phyloP scores from a whole-genome alignment of 2,888 invertebrate species.

The Orthosia gothica region DNA sequence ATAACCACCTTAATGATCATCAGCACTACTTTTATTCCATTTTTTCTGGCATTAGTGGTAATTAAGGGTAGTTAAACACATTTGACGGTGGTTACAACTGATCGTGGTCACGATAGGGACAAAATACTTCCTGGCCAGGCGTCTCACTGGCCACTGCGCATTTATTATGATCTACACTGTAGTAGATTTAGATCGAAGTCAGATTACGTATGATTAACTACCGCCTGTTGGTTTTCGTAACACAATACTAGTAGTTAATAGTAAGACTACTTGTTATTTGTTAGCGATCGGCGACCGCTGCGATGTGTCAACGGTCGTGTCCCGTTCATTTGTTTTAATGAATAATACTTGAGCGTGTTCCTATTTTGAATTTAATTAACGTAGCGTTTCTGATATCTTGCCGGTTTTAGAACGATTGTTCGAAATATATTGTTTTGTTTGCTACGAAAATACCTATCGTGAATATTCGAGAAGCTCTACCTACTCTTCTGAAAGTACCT shows the following conservation, averaged over 20 bases:
- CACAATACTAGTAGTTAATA: constrained; percentile 66
- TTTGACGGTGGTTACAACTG: constrained; percentile 71
- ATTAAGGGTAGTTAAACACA: constrained; percentile 76
- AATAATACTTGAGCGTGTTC: constrained; percentile 52
- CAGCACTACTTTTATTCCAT: constrained; percentile 47
- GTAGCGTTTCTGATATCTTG: constrained; percentile 34
- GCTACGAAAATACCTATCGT: not conserved
- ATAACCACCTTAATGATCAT: constrained; percentile 63
- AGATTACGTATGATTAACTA: constrained; percentile 87
- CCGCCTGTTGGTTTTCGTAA: constrained; percentile 76
- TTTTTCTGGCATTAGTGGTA: constrained; percentile 69
- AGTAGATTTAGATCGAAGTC: constrained; percentile 82
- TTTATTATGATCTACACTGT: constrained; percentile 87
- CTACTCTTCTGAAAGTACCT: not conserved
- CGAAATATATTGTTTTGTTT: constrained; percentile 13
- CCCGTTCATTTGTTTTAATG: constrained; percentile 56
- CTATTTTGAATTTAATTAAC: constrained; percentile 50
- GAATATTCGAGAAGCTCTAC: not conserved
- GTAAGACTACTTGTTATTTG: constrained; percentile 67
- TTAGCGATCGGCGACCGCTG: constrained; percentile 57
- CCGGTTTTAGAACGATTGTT: constrained; percentile 19
- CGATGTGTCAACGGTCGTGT: constrained; percentile 61
- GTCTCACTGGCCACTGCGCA: constrained; percentile 83
- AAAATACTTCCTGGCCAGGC: constrained; percentile 86
- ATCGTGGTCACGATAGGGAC: constrained; percentile 84